phyloP scores from a whole-genome alignment of 2,797 vertebrate genomes.

The Pantherophis vulpinus region DNA sequence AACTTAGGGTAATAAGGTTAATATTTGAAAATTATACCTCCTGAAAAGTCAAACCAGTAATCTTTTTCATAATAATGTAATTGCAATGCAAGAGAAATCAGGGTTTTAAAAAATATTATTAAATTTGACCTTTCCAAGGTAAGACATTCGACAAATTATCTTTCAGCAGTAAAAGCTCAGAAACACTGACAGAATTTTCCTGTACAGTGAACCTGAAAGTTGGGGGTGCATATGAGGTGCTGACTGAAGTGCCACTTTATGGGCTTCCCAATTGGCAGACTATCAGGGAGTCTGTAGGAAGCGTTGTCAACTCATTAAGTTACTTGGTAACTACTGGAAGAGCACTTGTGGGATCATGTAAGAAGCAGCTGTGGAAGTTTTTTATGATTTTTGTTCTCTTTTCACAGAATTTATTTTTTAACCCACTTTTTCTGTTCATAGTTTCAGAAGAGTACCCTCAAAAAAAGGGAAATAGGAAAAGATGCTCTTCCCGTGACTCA shows the following conservation, averaged over 20 bases:
- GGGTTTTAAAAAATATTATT: neutral
- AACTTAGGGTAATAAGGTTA: neutral
- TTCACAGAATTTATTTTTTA: neutral
- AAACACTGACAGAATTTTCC: neutral
- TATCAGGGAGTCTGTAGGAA: no score
- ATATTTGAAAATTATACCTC: neutral
- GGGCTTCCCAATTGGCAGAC: neutral
- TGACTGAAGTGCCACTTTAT: neutral
- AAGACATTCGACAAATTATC: neutral
- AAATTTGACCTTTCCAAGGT: neutral
- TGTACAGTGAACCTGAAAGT: neutral
- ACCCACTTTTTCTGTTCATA: neutral
- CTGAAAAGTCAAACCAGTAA: neutral
- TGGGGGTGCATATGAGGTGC: neutral
- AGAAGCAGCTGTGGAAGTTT: neutral
- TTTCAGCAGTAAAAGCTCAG: neutral
- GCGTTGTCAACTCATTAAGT: neutral
- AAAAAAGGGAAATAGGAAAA: neutral
- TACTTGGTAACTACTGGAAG: neutral
- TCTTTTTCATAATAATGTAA: constrained; percentile 2
- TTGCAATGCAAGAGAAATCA: neutral
- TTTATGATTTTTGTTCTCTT: neutral
- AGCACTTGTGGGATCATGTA: neutral
- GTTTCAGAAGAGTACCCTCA: neutral
- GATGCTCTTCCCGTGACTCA: neutral